These are phyloP conservation scores for Sternotherus odoratus DNA, from an alignment of 2,797 vertebrate species.

Conservation along the genomic window DNA sequence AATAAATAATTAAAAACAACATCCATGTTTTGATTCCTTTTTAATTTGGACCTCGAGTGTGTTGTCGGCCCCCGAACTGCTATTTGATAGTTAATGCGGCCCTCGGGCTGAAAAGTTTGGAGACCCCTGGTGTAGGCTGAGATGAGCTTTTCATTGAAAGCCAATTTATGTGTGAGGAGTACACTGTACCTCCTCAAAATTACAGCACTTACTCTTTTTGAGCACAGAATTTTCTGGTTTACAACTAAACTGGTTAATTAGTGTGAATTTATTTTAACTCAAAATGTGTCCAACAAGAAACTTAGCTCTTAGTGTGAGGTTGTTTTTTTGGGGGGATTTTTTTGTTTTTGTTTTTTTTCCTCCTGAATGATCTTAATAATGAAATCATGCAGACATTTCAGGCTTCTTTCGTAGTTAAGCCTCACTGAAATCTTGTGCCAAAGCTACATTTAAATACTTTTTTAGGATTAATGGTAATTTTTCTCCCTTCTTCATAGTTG, in stretches of 20 bases:
- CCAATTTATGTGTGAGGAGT: not conserved
- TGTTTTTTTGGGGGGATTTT: too few species aligned
- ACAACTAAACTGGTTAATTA: not conserved
- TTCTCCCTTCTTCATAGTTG: not conserved
- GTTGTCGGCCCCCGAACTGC: too few species aligned
- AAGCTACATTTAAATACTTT: not conserved
- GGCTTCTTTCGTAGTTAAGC: not conserved
- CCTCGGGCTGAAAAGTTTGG: too few species aligned
- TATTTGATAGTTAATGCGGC: too few species aligned
- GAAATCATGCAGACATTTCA: not conserved
- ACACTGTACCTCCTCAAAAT: not conserved
- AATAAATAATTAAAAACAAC: too few species aligned
- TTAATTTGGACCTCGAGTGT: too few species aligned
- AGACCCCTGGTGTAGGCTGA: not conserved
- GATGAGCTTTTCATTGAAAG: not conserved
- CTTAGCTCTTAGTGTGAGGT: not conserved
- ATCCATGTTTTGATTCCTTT: too few species aligned
- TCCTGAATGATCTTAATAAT: not conserved
- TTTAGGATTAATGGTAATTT: not conserved
- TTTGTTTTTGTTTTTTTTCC: fast-evolving
- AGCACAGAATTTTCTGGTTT: not conserved
- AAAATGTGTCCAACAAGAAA: not conserved
- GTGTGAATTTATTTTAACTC: not conserved
- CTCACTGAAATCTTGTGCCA: not conserved
- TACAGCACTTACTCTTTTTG: not conserved